Evolutionary conservation across 2,888 invertebrate species (phyloP), one percentile per base, ranked within the genome.

Genomic region (Orthonevra nobilis): DNA sequence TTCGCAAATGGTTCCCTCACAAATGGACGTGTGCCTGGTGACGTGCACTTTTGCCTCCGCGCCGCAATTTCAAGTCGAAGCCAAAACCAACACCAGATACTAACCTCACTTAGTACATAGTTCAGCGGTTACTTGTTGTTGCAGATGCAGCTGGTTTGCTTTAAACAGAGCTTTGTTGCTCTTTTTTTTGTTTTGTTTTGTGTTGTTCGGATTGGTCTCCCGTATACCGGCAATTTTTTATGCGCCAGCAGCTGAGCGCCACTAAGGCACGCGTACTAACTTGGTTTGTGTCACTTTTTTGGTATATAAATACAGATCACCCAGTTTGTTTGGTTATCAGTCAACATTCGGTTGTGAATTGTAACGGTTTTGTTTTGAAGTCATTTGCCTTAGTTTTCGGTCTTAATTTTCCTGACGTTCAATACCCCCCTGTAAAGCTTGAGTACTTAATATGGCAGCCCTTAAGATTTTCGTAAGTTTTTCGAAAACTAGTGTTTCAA

Each of bases 281-380:
- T 54, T 74, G 48, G 44, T 69, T 68, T 75, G 58, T 64, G 74
- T 81, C 69, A 69, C 61, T 72, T 73, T 64, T 58, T 50, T 52
- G n/a, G 75, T 74, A 85, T 88, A 88, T 88, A 88, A 87, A 88
- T 86, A 82, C 73, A 84, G 85, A 86, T 86, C 86, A 85, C 84
- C 84, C 83, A 82, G 77, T 84, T 83, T 83, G 83, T 82, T 81
- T 77, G 83, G 85, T 84, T 86, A 87, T 87, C 87, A 87, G 87
- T 87, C 86, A 84, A 83, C 85, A 83, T 84, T 86, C 84, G 84
- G 75, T 85, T 84, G 81, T 84, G 84, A 83, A 85, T 85, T 84
- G 85, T 84, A 85, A 83, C 85, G 85, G 82, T 81, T 82, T 82
- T 44, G 50, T 26, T 32, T n/a, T n/a, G n/a, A 19, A 79, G 56